These are phyloP conservation scores for Caerostris extrusa DNA, from an alignment of 1,140 invertebrate genomes.

Conservation along the genomic window DNA sequence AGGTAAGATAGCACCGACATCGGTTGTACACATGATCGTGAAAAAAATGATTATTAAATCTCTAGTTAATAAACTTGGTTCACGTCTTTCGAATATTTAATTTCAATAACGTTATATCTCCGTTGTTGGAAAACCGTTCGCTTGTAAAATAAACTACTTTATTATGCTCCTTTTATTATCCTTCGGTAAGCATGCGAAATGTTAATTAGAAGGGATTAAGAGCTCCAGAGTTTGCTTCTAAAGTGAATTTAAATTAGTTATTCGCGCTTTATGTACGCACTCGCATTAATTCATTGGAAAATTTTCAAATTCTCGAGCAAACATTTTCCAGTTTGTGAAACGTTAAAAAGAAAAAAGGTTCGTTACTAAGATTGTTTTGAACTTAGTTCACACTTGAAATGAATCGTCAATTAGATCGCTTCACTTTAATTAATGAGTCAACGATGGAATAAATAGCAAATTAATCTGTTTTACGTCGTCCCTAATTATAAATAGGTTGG, in stretches of 20 bases:
- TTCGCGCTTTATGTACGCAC: neutral
- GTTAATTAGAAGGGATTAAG: conserved; percentile 37
- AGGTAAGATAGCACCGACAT: too few relatives aligned
- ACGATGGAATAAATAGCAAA: too few relatives aligned
- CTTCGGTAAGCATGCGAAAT: conserved; percentile 2
- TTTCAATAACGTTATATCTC: conserved; percentile 8
- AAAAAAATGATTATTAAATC: neutral
- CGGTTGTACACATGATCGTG: too few relatives aligned
- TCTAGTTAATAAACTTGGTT: neutral
- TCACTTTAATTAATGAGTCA: too few relatives aligned
- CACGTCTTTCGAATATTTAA: neutral
- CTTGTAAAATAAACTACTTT: neutral
- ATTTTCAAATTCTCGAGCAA: conserved; percentile 1
- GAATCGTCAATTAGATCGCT: too few relatives aligned
- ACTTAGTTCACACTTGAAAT: neutral
- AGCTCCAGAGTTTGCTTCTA: neutral
- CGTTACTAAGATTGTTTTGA: neutral
- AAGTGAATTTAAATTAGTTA: conserved; percentile 48
- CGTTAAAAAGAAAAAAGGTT: neutral
- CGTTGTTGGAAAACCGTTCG: neutral
- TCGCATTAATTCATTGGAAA: neutral
- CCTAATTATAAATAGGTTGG: too few relatives aligned
- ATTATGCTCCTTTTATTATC: conserved; percentile 35
- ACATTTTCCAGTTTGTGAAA: neutral
- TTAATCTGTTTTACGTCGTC: too few relatives aligned